These are phyloP conservation scores for Catocala nupta DNA, from an alignment of 2,888 invertebrate species.

Conservation along the genomic window DNA sequence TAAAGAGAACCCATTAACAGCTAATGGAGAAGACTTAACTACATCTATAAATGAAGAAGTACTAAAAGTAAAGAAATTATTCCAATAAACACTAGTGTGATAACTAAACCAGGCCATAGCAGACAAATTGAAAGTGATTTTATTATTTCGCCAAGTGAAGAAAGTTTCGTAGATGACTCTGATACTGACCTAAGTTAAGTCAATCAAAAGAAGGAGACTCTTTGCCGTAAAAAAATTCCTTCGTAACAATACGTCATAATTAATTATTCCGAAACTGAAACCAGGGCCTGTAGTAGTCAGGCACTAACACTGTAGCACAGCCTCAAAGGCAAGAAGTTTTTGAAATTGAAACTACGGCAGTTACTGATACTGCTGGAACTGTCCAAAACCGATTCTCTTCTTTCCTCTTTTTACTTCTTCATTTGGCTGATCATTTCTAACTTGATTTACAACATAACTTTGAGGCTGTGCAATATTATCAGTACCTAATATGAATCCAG, in stretches of 20 bases:
- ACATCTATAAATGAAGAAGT: no score
- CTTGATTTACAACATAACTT: no score
- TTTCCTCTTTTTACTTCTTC: no score
- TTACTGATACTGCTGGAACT: not conserved
- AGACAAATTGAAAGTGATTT: conserved; percentile 14
- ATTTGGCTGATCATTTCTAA: no score
- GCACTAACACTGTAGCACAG: not conserved
- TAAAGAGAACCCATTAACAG: no score
- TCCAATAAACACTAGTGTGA: no score
- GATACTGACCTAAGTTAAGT: conserved; percentile 13
- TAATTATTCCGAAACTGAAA: conserved; percentile 1
- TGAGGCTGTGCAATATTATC: no score
- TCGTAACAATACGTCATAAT: conserved; percentile 4
- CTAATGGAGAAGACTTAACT: no score
- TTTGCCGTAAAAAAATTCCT: conserved; percentile 1
- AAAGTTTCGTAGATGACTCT: conserved; percentile 12
- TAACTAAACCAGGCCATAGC: conserved; percentile 4
- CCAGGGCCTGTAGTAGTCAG: conserved; percentile 3
- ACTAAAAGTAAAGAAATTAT: no score
- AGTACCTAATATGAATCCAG: no score
- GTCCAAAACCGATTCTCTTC: not conserved
- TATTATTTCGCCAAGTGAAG: conserved; percentile 12
- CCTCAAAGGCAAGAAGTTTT: not conserved
- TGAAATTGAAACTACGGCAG: conserved; percentile 8
- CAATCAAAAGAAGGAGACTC: conserved; percentile 8